Conservation (phyloP, 2,113 vertebrate species). For the Colaptes auratus region DNA sequence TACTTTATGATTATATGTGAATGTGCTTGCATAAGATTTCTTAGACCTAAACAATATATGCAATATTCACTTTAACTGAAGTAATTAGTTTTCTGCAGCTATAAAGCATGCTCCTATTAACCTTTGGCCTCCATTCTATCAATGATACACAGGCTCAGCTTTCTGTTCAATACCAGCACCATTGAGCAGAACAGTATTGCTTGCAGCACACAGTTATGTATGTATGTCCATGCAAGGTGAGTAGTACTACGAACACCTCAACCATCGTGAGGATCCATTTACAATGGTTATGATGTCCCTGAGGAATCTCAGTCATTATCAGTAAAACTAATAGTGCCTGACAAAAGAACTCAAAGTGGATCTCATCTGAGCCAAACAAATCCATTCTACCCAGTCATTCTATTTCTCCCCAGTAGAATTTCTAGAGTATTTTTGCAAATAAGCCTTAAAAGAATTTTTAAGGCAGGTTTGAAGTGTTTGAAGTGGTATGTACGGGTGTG, state of each 20-base stretch:
- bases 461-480: background rate
- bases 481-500: background rate
- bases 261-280: background rate
- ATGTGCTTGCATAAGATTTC: background rate
- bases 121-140: background rate
- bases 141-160: background rate
- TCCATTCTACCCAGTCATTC: background rate
- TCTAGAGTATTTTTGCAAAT: background rate
- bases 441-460: background rate
- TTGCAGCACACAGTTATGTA: background rate
- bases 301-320: background rate
- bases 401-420: background rate
- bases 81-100: slow-evolving; percentile 11
- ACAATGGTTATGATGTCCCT: background rate
- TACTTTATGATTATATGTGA: background rate
- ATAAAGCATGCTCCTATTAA: background rate
- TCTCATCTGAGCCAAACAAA: background rate
- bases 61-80: background rate
- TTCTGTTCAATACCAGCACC: background rate
- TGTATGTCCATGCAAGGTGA: background rate
- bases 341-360: background rate
- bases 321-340: background rate
- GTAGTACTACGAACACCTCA: background rate
- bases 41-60: background rate
- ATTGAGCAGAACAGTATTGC: background rate